Conservation (phyloP, 2,113 vertebrate genomes). For the Hippocampus zosterae region DNA sequence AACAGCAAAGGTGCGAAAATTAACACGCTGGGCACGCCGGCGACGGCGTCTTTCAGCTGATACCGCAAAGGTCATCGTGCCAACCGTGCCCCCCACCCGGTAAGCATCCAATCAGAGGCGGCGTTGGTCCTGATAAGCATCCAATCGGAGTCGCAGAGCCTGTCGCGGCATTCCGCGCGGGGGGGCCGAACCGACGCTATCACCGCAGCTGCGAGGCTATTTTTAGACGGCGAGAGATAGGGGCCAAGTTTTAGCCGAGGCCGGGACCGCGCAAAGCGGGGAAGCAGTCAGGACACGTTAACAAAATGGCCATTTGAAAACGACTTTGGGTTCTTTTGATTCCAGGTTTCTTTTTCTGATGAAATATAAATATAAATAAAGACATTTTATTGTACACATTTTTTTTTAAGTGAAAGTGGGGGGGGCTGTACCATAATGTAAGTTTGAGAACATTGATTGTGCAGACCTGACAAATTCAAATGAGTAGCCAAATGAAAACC, state of each 20-base stretch:
- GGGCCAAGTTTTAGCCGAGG: slow-evolving; percentile 17
- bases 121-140: slow-evolving; percentile 45
- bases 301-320: too few relatives aligned
- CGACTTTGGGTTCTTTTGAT: too few relatives aligned
- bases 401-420: too few relatives aligned
- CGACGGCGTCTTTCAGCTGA: slow-evolving; percentile 44
- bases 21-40: slow-evolving; percentile 12
- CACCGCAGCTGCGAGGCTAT: slow-evolving; percentile 38
- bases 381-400: too few relatives aligned
- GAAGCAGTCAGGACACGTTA: not conserved
- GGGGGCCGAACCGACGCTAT: slow-evolving; percentile 49
- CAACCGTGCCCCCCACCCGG: slow-evolving; percentile 21
- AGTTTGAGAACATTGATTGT: too few relatives aligned
- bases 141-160: slow-evolving; percentile 59
- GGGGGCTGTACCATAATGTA: too few relatives aligned
- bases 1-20: slow-evolving; percentile 33
- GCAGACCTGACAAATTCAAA: too few relatives aligned
- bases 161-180: slow-evolving; percentile 55
- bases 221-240: slow-evolving; percentile 52
- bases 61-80: slow-evolving; percentile 55
- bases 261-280: not conserved
- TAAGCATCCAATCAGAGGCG: slow-evolving; percentile 56
- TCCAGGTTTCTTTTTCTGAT: too few relatives aligned
- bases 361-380: too few relatives aligned
- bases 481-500: slow-evolving; percentile 31